Evolutionary conservation across 2,888 invertebrate species (phyloP), one percentile per base, ranked within the genome.

Genomic region (Patella caerulea): DNA sequence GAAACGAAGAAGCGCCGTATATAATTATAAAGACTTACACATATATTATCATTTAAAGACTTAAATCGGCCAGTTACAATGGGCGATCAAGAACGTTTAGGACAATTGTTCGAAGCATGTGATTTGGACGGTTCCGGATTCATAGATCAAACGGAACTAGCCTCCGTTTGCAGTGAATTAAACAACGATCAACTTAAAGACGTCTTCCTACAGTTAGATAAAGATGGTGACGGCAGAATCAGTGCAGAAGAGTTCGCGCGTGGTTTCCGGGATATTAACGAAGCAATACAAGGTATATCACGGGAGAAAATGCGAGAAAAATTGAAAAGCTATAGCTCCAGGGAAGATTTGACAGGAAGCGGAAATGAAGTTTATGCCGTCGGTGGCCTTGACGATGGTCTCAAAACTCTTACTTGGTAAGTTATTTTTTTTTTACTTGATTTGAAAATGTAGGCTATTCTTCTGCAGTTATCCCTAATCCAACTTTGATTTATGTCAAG

Each of bases 171-270:
- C 84, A 86, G 90, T 17, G 92, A 92, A 53, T 90, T 93, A 75
- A 92, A 92, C 7, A 91, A 82, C 0, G 87, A 89, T 1, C 93
- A 93, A 79, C 90, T 93, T 0, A 90, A 92, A 77, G 91, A 91
- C 52, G 92, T 93, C 73, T 93, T 93, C 84, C 84, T 85, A 11
- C 92, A 93, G 82, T 87, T 93, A 75, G 93, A 93, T 84, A 91
- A 91, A 76, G 93, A 93, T 83, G 92, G 92, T 5, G 93, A 93
- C 85, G 93, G 93, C 0, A 86, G 90, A 76, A 93, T 93, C 79
- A 92, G 92, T 80, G 92, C 93, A 77, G 91, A 92, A 2, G 93
- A 93, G 86, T 93, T 93, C 84, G 91, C 92, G 3, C 89, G 91
- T 75, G 93, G 93, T 4, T 93, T 76, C 70, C 85, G 86, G 72